Evolutionary conservation across 2,113 vertebrate genomes (phyloP).

Genomic region (Microcebus jonahi): DNA sequence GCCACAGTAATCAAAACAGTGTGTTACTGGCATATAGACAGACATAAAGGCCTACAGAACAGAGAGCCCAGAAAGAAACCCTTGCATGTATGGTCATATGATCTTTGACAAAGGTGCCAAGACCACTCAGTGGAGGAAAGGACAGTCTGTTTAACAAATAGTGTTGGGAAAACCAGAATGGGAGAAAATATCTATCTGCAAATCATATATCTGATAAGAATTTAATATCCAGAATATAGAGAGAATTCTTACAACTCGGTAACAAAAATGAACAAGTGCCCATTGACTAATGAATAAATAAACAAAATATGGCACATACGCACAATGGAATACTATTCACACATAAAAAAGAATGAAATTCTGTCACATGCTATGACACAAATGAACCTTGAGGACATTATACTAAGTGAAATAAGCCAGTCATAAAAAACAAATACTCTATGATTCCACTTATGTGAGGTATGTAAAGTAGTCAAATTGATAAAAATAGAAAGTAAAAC

Average conservation of each 20-base stretch:
- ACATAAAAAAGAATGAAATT: neutral
- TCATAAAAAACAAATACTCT: neutral
- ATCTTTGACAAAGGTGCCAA: neutral
- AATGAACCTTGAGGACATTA: neutral
- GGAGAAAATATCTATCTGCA: neutral
- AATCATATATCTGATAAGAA: neutral
- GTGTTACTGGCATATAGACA: neutral
- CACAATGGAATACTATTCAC: neutral
- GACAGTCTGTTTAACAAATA: neutral
- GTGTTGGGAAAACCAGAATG: neutral
- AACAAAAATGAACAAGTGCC: neutral
- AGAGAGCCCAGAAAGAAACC: neutral
- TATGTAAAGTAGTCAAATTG: neutral
- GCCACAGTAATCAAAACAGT: neutral
- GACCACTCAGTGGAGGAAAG: neutral
- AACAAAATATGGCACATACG: neutral
- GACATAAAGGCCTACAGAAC: neutral
- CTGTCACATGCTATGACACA: neutral
- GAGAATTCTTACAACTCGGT: neutral
- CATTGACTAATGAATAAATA: neutral
- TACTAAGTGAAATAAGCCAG: neutral
- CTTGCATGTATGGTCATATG: neutral
- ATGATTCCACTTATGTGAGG: neutral
- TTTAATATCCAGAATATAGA: neutral
- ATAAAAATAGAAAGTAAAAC: neutral